Evolutionary conservation across 2,797 vertebrate genomes (phyloP), one percentile per base, ranked within the genome.

Genomic region (Xiphophorus birchmanni): DNA sequence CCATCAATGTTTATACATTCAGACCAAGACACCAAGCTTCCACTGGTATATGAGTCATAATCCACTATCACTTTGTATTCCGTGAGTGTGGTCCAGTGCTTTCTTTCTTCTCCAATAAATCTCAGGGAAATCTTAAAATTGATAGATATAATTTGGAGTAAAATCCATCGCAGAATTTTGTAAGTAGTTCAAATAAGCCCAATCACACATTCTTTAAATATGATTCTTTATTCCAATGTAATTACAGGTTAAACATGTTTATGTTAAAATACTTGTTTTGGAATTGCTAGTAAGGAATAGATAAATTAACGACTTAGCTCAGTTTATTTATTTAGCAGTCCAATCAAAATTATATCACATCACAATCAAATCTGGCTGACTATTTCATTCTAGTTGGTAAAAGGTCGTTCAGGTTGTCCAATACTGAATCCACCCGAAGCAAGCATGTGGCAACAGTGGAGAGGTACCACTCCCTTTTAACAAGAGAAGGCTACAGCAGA

Each of bases 11-110:
- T 37, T 76, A 63, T 17, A 56, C 40, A 82, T 73, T 76, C 67
- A 54, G 37, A 54, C 74, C 65, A 75, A 56, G 52, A n/a, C 29
- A 42, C 74, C 18, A 65, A 48, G 52, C 52, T 76, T 73, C 32
- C 76, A 74, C 77, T 79, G 47, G 37, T 5, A 52, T 63, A 48
- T 67, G 78, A 76, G 58, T 80, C 82, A 83, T 80, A 77, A 83
- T 63, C 45, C 75, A 60, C 5, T 32, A 35, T 54, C 52, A 73
- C 67, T 81, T 76, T 69, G 37, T 54, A 80, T 80, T 80, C 79
- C 1, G 17, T 23, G 13, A 13, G 11, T 48, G 44, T 60, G 73
- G 17, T 56, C 10, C 65, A 56, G 42, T 35, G 40, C 18, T 26
- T 21, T 37, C 37, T 54, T 42, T 69, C 40, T 44, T 23, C 26